Conservation (phyloP, 2,888 invertebrate species). For the Hemicrepidius hirtus region DNA sequence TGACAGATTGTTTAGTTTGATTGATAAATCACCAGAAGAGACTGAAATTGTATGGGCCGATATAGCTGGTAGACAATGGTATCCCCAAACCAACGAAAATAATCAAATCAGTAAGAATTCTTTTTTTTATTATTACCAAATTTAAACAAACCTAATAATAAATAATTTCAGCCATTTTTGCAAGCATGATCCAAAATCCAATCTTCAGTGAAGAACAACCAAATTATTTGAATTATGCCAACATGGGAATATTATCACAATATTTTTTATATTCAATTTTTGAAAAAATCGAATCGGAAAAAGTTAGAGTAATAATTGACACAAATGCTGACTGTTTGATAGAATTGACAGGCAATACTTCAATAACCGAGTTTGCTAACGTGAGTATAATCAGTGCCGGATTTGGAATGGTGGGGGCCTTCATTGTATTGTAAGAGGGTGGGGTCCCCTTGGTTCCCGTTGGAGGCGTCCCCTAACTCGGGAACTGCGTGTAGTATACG, state of each 20-base stretch:
- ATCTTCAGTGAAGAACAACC: conserved; percentile 90
- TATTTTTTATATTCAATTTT: conserved; percentile 92
- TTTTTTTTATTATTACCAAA: too few species aligned
- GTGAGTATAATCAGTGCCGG: conserved; percentile 24
- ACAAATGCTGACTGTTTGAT: conserved; percentile 18
- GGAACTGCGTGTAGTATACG: too few species aligned
- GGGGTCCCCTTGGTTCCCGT: too few species aligned
- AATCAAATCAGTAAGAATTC: too few species aligned
- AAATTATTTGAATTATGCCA: conserved; percentile 90
- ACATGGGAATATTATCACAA: conserved; percentile 89
- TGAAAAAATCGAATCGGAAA: conserved; percentile 62
- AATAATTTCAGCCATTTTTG: conserved; percentile 75
- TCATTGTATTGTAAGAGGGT: too few species aligned
- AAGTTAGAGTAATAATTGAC: conserved; percentile 1
- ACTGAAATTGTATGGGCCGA: conserved; percentile 24
- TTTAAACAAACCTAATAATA: too few species aligned
- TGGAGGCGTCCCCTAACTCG: too few species aligned
- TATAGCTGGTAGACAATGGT: neutral
- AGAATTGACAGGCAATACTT: too few species aligned
- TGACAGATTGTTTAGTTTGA: conserved; percentile 7
- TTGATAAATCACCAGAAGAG: conserved; percentile 7
- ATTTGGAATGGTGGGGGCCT: too few species aligned
- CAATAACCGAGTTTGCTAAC: too few species aligned
- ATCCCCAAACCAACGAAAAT: too few species aligned
- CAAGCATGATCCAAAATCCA: conserved; percentile 89